Evolutionary conservation across 2,113 vertebrate genomes (phyloP), one percentile per base, ranked within the genome.

Genomic region (Oxyura jamaicensis): DNA sequence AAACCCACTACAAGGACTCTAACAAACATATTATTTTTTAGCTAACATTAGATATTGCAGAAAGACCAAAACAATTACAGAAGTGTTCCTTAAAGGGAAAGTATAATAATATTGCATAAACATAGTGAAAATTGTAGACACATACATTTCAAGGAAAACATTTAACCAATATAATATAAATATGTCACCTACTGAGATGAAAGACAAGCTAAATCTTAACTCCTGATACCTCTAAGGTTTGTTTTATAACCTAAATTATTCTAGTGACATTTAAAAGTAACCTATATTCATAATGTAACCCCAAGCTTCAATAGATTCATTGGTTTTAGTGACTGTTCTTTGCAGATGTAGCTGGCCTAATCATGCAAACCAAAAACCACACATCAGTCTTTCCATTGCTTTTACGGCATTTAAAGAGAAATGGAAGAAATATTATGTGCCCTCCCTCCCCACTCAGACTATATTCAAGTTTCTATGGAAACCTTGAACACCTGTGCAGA

Each of bases 391-490:
- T 48, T n/a, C 3, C 31, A n/a, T 29, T 42, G 33, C 42, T 58
- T 58, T 95, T 73, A 50, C 8, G 53, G 23, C 17, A 35, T 66
- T 35, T 79, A 69, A 72, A 84, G 21, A 75, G 41, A 78, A 86
- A 72, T 50, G 13, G 39, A 82, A 65, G 25, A 90, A 92, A 90
- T 31, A 10, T 19, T 86, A 31, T 86, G 86, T 88, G 20, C 20
- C 20, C 46, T 46, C 19, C 62, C 39, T 11, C 39, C 42, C 65
- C 48, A 6, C 82, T 76, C 77, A 86, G 11, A 13, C 33, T 69
- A 36, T 29, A 25, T 66, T 93, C 66, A 71, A 87, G 86, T 96
- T 95, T 92, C 95, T 92, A 84, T 87, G 93, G 95, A 82, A 96
- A 95, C 90, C 46, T 8, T 82, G 60, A 84, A 82, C 79, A 93